Conservation (phyloP, 1,140 invertebrate species). For the Gonioctena quinquepunctata region DNA sequence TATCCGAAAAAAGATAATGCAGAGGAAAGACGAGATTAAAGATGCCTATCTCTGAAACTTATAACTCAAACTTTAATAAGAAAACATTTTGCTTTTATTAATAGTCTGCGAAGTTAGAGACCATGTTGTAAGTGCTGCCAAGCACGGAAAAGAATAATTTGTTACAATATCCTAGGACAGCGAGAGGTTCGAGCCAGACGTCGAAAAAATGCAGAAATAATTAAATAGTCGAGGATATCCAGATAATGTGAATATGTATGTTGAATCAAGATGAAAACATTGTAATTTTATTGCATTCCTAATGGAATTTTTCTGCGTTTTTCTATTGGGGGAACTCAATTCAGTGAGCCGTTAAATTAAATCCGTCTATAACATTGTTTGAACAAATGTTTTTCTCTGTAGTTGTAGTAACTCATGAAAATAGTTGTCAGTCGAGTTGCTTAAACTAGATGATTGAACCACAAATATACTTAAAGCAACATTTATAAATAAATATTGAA, state of each 20-base stretch:
- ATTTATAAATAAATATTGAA: too few species aligned
- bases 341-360: too few species aligned
- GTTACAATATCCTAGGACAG: conserved; percentile 5
- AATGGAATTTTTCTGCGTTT: too few species aligned
- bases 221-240: background rate
- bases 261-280: background rate
- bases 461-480: too few species aligned
- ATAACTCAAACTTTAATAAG: conserved; percentile 35
- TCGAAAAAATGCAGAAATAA: background rate
- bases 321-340: too few species aligned
- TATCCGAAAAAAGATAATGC: conserved; percentile 25
- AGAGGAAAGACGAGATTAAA: conserved; percentile 21
- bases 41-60: conserved; percentile 28
- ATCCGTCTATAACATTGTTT: too few species aligned
- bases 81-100: conserved; percentile 29
- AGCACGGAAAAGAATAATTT: conserved; percentile 19
- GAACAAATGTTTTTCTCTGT: too few species aligned
- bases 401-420: too few species aligned
- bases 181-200: background rate
- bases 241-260: background rate
- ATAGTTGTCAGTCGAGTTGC: too few species aligned
- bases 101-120: conserved; percentile 23
- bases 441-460: too few species aligned
- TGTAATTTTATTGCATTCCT: background rate
- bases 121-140: conserved; percentile 10